These are phyloP conservation scores for Petromus typicus DNA, from an alignment of 2,113 vertebrate species.

Conservation along the genomic window DNA sequence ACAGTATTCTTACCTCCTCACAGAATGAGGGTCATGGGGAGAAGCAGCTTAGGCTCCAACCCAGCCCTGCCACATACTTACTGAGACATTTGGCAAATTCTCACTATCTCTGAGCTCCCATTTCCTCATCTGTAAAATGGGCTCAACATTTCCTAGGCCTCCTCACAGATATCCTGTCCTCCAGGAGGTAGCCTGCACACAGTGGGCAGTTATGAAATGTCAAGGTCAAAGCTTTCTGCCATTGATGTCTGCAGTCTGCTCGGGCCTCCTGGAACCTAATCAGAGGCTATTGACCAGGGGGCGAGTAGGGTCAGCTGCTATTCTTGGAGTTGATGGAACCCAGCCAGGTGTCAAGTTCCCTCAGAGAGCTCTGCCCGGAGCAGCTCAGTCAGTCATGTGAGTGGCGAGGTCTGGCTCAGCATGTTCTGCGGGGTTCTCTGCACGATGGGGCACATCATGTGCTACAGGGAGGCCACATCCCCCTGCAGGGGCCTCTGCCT, in stretches of 20 bases:
- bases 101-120: not conserved
- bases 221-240: constrained; percentile 40
- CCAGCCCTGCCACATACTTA: not conserved
- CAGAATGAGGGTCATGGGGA: not conserved
- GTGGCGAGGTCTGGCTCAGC: constrained; percentile 43
- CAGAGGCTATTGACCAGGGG: not conserved
- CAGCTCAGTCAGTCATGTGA: constrained; percentile 13
- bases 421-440: constrained; percentile 26
- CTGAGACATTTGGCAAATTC: not conserved
- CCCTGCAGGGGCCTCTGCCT: not conserved
- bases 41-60: not conserved
- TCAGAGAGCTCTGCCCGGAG: constrained; percentile 36
- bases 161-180: not conserved
- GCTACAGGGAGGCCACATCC: not conserved
- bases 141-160: not conserved
- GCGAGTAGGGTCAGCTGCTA: constrained; percentile 63
- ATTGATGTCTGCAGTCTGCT: not conserved
- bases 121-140: constrained; percentile 46
- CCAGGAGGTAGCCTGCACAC: not conserved
- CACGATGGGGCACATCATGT: not conserved
- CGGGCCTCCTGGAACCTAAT: constrained; percentile 67
- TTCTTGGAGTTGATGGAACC: constrained; percentile 65
- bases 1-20: not conserved
- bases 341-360: constrained; percentile 71
- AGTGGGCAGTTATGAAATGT: not conserved